Evolutionary conservation across 1,140 invertebrate species (phyloP).

Genomic region (Pogonus chalceus): DNA sequence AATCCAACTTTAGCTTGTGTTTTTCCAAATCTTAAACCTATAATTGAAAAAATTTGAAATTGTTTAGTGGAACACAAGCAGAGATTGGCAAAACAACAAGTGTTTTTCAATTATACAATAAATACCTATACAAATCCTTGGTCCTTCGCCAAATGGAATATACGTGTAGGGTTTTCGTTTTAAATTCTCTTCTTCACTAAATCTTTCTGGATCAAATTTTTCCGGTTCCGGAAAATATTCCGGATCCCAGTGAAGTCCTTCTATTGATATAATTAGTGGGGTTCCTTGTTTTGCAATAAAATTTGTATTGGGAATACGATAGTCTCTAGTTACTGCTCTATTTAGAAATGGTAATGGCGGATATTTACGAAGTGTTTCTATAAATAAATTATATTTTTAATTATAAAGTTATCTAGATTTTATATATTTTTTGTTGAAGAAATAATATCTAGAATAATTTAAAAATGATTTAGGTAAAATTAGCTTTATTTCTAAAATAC

Average conservation of each 20-base stretch:
- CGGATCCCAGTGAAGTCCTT: constrained; percentile 36
- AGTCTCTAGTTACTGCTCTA: constrained; percentile 24
- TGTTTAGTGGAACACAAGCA: neutral
- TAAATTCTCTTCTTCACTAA: constrained; percentile 36
- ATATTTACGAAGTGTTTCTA: constrained; percentile 39
- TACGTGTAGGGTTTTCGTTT: constrained; percentile 33
- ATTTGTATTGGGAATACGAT: constrained; percentile 23
- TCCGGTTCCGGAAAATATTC: constrained; percentile 48
- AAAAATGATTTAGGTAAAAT: no score
- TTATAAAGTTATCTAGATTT: no score
- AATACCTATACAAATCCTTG: constrained; percentile 46
- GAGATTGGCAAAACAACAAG: neutral
- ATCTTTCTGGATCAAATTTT: constrained; percentile 55
- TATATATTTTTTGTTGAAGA: no score
- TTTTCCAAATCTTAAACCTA: constrained; percentile 46
- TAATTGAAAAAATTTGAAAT: constrained; percentile 37
- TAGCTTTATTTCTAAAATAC: no score
- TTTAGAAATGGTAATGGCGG: constrained; percentile 28
- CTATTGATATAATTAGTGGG: constrained; percentile 29
- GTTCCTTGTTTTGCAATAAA: constrained; percentile 32
- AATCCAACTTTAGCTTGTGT: constrained; percentile 41
- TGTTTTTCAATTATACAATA: neutral
- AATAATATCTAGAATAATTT: no score
- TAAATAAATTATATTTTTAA: constrained; percentile 24
- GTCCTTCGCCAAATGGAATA: constrained; percentile 49